A percentile compares a stretch with the other conserved stretches of the same genome.
Conservation (phyloP, 2,888 invertebrate genomes). For the Drosophila mayaguana region DNA sequence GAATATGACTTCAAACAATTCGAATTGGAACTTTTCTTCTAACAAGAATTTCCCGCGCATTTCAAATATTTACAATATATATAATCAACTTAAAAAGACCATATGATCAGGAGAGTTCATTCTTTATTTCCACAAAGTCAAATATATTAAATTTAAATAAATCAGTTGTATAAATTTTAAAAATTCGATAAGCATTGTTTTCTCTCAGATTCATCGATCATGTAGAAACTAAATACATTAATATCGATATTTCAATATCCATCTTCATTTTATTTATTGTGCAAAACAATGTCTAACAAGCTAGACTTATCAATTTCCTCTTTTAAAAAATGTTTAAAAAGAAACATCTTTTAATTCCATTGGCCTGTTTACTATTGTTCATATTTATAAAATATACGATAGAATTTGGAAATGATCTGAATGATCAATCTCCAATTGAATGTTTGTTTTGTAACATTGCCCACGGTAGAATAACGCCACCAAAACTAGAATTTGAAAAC, state of each 20-base stretch:
- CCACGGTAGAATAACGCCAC: constrained; percentile 86
- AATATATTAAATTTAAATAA: background rate
- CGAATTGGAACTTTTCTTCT: background rate
- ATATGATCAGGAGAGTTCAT: background rate
- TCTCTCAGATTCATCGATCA: background rate
- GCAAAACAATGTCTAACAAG: constrained; percentile 20
- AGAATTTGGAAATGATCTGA: background rate
- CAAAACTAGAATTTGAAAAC: constrained; percentile 89
- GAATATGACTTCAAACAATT: background rate
- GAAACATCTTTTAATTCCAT: constrained; percentile 11
- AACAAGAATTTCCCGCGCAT: background rate
- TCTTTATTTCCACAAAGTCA: too few relatives aligned
- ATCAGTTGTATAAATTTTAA: background rate
- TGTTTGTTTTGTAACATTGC: constrained; percentile 93
- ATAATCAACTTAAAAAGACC: too few relatives aligned
- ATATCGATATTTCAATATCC: constrained; percentile 7
- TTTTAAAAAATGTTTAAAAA: constrained; percentile 19
- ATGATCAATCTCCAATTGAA: constrained; percentile 43
- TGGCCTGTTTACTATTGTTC: constrained; percentile 1
- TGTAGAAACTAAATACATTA: too few relatives aligned
- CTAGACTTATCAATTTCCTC: background rate
- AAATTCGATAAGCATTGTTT: background rate
- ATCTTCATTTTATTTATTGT: constrained; percentile 26
- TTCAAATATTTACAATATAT: background rate
- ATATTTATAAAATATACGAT: constrained; percentile 30